Base-by-base conservation (phyloP, 1,140 invertebrate genomes). In the Ceratina calcarata region DNA sequence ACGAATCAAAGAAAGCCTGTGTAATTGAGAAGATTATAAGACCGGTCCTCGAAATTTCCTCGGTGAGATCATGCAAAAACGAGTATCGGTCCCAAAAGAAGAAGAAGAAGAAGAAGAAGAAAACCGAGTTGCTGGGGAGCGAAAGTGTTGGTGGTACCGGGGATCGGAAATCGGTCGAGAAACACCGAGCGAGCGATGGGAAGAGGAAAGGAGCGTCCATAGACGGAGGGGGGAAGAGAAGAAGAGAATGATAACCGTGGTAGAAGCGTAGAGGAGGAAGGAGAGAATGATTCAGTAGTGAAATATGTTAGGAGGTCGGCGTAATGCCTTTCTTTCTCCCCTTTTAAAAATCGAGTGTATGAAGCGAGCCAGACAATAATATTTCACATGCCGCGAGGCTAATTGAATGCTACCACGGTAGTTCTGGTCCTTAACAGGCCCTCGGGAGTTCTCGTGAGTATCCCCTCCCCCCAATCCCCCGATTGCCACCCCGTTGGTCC, bases 391-490 rank as follows among this genome's bases (percentile, higher is more conserved):
- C 88, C 85, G 88, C 89, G 90, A 89, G 83, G 89, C 89, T 92
- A 93, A 93, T 93, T 93, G 92, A 93, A 93, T 92, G 92, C 91
- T 92, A 93, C 91, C 89, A 90, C 89, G 90, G 90, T 91, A 92
- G 91, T 92, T 90, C 79, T 86, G 81, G 80, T 82, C 79, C 80
- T 84, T 87, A 87, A 83, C 83, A 73, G 83, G 75, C 83, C 66
- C 76, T 75, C 78, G 61, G 75, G 82, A 84, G 83, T 78, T 75
- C 74, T 82, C 79, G 64, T 24, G 45, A 37, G 20, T 24, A 10
- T 20, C 20, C 58, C 22, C 37, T 3, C 10, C 15, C 66, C 24
- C 20, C 58, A n/a, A 22, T 3, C 10, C 15, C 66, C 24, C 53
- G 20, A n/a, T 18, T 20, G 6, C 12, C 20, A 22, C 13, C 16